Evolutionary conservation across 2,888 invertebrate species (phyloP).

Genomic region (Alcis repandata): DNA sequence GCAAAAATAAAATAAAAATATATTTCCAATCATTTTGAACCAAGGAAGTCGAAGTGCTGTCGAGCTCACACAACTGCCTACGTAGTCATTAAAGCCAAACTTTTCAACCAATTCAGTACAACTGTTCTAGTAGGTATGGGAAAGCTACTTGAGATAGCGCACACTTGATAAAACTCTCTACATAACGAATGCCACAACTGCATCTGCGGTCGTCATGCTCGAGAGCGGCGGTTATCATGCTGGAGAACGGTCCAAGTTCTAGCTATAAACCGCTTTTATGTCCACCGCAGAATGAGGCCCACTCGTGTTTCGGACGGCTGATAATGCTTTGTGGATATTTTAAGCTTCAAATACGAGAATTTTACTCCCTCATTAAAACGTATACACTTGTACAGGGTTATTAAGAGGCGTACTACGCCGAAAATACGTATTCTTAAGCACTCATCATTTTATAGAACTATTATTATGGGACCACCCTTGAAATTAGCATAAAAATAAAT

Average conservation of each 20-base stretch:
- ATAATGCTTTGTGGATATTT: slow-evolving; percentile 38
- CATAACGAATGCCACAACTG: slow-evolving; percentile 32
- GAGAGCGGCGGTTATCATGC: slow-evolving; percentile 34
- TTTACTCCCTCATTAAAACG: slow-evolving; percentile 15
- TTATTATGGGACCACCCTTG: too few relatives aligned
- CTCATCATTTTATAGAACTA: too few relatives aligned
- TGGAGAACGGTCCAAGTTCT: slow-evolving; percentile 37
- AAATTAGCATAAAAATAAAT: too few relatives aligned
- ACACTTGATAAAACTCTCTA: slow-evolving; percentile 27
- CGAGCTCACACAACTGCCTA: too few relatives aligned
- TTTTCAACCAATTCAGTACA: neutral
- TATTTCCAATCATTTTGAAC: neutral
- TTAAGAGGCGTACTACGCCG: too few relatives aligned
- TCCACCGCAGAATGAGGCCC: slow-evolving; percentile 42
- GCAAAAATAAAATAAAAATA: too few relatives aligned
- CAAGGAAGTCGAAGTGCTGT: neutral
- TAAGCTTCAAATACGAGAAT: slow-evolving; percentile 14
- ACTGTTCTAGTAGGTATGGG: neutral
- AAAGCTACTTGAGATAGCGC: slow-evolving; percentile 4
- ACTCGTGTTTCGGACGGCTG: slow-evolving; percentile 40
- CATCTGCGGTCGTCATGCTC: slow-evolving; percentile 37
- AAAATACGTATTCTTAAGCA: too few relatives aligned
- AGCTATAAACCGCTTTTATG: slow-evolving; percentile 42
- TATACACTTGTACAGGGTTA: neutral
- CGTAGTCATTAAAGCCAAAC: neutral